Conservation (phyloP, 1,140 invertebrate genomes). For the Penaeus indicus region DNA sequence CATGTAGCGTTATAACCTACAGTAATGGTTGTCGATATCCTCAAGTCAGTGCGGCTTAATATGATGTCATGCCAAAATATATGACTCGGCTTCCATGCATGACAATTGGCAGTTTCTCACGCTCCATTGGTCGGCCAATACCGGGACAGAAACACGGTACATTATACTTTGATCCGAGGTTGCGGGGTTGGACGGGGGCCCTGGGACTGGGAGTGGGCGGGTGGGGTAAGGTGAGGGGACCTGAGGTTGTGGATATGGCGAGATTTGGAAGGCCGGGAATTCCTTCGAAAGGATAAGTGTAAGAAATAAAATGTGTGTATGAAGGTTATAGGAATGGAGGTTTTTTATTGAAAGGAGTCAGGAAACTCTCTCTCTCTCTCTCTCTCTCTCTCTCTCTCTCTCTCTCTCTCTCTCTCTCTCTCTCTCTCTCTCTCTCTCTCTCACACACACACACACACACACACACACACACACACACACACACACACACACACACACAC, state of each 20-base stretch:
- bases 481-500: too few relatives aligned
- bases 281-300: too few relatives aligned
- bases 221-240: too few relatives aligned
- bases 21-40: slow-evolving; percentile 29
- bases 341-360: too few relatives aligned
- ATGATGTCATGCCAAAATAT: slow-evolving; percentile 35
- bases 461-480: not conserved
- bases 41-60: slow-evolving; percentile 13
- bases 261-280: too few relatives aligned
- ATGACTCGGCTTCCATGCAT: slow-evolving; percentile 35
- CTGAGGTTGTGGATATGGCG: too few relatives aligned
- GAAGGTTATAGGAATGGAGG: too few relatives aligned
- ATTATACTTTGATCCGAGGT: too few relatives aligned
- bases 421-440: slow-evolving; percentile 3
- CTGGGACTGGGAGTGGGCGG: not conserved
- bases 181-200: not conserved
- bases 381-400: too few relatives aligned
- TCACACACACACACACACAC: not conserved
- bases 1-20: not conserved
- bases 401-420: not conserved
- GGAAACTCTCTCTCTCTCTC: too few relatives aligned
- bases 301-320: too few relatives aligned
- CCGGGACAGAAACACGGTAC: too few relatives aligned
- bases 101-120: slow-evolving; percentile 54
- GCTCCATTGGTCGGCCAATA: slow-evolving; percentile 38